Evolutionary conservation across 1,140 invertebrate genomes (phyloP).

Genomic region (Brachionus paranguensis): DNA sequence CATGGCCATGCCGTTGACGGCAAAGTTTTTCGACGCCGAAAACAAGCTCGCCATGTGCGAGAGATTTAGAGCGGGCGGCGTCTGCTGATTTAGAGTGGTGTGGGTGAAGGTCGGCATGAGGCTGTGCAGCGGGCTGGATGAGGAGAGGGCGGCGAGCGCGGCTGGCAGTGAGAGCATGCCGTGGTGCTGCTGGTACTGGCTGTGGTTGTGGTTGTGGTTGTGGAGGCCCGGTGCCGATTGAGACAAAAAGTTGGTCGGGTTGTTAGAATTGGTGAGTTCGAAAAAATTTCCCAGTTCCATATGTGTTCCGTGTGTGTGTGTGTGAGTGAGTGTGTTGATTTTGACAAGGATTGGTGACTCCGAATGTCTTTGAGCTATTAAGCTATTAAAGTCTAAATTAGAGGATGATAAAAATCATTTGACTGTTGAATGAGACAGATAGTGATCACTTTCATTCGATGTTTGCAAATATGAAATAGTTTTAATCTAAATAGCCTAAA

Average conservation of each 20-base stretch:
- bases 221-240: neutral
- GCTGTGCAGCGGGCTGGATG: neutral
- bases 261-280: neutral
- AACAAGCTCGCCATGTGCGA: neutral
- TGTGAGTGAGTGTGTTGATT: neutral
- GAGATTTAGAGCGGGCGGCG: neutral
- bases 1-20: neutral
- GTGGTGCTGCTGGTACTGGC: neutral
- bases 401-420: neutral
- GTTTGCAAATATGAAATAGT: neutral
- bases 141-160: neutral
- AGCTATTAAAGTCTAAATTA: neutral
- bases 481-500: neutral
- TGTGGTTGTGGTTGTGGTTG: neutral
- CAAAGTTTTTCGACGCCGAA: neutral
- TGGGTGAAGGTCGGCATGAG: neutral
- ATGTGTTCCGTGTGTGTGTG: neutral
- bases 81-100: neutral
- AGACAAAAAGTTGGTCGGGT: neutral
- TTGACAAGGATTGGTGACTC: neutral
- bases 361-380: neutral
- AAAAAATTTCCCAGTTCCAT: conserved; percentile 31
- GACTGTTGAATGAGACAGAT: neutral
- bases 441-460: neutral
- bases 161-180: neutral